Evolutionary conservation across 1,140 invertebrate genomes (phyloP).

Genomic region (Triops longicaudatus): DNA sequence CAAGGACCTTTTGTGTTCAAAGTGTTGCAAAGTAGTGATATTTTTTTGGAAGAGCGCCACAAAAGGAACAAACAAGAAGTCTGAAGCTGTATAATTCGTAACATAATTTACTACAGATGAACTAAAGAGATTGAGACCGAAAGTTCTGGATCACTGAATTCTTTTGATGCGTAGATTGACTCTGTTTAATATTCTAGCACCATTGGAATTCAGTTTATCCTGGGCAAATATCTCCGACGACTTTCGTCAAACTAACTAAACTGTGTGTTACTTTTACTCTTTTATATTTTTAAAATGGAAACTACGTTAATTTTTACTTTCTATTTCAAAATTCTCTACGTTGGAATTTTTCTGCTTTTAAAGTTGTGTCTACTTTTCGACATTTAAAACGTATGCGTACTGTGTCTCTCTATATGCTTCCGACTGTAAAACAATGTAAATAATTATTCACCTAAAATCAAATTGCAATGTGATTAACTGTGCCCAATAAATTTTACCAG

Average conservation of each 20-base stretch:
- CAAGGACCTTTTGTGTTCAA: neutral
- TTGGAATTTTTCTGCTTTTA: too few species aligned
- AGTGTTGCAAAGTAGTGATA: neutral
- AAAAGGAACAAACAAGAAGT: neutral
- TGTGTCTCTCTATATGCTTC: too few species aligned
- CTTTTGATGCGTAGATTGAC: slow-evolving; percentile 26
- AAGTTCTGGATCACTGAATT: slow-evolving; percentile 25
- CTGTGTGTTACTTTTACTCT: too few species aligned
- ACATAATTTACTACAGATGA: neutral
- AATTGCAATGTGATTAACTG: too few species aligned
- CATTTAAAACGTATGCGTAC: too few species aligned
- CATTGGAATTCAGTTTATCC: slow-evolving; percentile 27
- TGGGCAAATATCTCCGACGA: neutral
- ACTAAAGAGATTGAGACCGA: neutral
- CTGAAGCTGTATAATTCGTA: neutral
- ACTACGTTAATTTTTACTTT: too few species aligned
- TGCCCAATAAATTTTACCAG: too few species aligned
- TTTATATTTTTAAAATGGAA: too few species aligned
- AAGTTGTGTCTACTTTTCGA: too few species aligned
- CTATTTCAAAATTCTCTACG: too few species aligned
- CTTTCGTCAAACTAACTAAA: neutral
- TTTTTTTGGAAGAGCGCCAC: neutral
- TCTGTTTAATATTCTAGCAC: slow-evolving; percentile 18
- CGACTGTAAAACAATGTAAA: too few species aligned
- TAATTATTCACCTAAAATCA: too few species aligned